A percentile compares a stretch with the other conserved stretches of the same genome.
Conservation (phyloP, 2,113 vertebrate species). For the Donacobius atricapilla region DNA sequence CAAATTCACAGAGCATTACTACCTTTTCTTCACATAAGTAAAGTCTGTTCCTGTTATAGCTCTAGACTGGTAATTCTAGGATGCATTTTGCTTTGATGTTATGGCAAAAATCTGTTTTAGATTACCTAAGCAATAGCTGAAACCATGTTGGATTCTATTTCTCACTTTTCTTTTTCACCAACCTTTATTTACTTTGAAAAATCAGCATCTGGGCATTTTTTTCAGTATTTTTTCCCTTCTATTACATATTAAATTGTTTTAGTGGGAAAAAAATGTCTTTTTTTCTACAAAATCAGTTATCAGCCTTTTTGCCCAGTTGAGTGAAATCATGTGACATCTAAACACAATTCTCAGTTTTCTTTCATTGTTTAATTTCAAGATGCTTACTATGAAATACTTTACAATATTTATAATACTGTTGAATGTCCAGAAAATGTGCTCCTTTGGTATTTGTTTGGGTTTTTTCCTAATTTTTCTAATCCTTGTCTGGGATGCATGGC, state of each 20-base stretch:
- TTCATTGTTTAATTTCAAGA: background rate
- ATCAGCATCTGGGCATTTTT: background rate
- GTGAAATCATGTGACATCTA: background rate
- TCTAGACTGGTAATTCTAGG: background rate
- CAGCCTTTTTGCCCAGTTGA: background rate
- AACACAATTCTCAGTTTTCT: background rate
- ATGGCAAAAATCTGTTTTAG: background rate
- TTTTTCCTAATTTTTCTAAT: background rate
- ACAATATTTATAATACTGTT: background rate
- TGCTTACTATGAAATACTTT: background rate
- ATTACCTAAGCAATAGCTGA: background rate
- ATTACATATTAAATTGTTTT: background rate
- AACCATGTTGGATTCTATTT: background rate
- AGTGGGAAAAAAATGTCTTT: background rate
- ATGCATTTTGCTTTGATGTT: background rate
- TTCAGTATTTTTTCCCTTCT: background rate
- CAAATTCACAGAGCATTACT: accelerated
- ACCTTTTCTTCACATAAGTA: background rate
- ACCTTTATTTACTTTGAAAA: background rate
- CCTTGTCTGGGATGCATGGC: background rate
- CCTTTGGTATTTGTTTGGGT: background rate
- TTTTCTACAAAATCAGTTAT: background rate
- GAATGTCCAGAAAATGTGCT: background rate
- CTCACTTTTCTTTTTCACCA: background rate
- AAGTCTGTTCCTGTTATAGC: background rate